Evolutionary conservation across 2,888 invertebrate genomes (phyloP).

Genomic region (Zhuqinia jingwanae): DNA sequence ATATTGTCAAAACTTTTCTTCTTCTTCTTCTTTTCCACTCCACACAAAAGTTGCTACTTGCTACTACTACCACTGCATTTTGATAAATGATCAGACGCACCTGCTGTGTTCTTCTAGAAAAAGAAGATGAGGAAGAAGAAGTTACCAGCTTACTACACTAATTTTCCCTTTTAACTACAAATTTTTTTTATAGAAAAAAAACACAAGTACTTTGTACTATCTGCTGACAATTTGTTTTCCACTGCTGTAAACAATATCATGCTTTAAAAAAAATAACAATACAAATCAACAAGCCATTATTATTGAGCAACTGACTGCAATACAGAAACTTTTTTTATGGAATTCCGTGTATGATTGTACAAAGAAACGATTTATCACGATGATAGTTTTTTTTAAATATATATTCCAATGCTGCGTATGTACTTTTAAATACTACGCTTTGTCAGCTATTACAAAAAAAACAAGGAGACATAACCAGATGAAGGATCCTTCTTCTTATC

Average conservation of each 20-base stretch:
- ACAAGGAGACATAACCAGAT: not conserved
- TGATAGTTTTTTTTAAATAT: not conserved
- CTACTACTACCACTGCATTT: not conserved
- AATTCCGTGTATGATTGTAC: not conserved
- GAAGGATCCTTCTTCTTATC: not conserved
- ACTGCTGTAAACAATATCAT: not conserved
- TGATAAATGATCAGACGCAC: constrained; percentile 56
- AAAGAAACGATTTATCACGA: constrained; percentile 15
- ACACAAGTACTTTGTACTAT: too few relatives aligned
- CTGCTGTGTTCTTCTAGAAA: constrained; percentile 59
- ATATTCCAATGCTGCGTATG: not conserved
- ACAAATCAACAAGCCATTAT: constrained; percentile 32
- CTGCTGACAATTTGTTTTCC: not conserved
- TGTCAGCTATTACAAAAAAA: constrained; percentile 31
- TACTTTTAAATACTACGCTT: constrained; percentile 37
- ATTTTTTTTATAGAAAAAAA: too few relatives aligned
- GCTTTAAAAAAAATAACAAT: constrained; percentile 17
- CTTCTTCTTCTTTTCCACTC: not conserved
- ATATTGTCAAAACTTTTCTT: too few relatives aligned
- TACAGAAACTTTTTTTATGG: not conserved
- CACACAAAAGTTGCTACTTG: too few relatives aligned
- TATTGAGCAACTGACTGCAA: not conserved
- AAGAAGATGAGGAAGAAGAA: too few relatives aligned
- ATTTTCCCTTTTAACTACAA: not conserved
- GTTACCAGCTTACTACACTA: not conserved